These are phyloP conservation scores for Genyomyrus donnyi DNA, from an alignment of 2,113 vertebrate genomes.

Conservation along the genomic window DNA sequence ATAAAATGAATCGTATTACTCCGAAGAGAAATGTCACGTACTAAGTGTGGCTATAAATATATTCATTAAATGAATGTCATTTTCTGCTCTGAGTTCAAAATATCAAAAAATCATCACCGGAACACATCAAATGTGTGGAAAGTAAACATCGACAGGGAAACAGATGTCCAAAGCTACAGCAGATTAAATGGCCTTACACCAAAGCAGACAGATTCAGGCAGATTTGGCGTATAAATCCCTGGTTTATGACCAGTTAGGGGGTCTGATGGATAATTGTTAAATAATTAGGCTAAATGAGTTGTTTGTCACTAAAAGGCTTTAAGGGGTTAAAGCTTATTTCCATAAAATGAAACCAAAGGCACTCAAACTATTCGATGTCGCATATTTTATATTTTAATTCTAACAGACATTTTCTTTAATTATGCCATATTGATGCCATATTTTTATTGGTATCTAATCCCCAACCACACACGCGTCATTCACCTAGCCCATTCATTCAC, in stretches of 20 bases:
- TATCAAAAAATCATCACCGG: not conserved
- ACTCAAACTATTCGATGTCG: not conserved
- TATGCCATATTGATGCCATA: not conserved
- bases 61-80: not conserved
- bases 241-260: slow-evolving; percentile 48
- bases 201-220: slow-evolving; percentile 20
- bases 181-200: not conserved
- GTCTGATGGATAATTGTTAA: slow-evolving; percentile 40
- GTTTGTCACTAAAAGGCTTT: slow-evolving; percentile 56
- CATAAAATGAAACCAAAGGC: slow-evolving; percentile 29
- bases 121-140: not conserved
- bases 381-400: not conserved
- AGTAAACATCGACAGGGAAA: not conserved
- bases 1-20: not conserved
- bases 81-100: not conserved
- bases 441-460: not conserved
- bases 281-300: slow-evolving; percentile 62
- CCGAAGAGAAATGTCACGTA: not conserved
- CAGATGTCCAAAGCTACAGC: not conserved
- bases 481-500: not conserved
- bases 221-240: slow-evolving; percentile 49
- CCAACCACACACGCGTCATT: not conserved
- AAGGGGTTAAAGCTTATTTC: slow-evolving; percentile 51
- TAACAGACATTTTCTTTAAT: not conserved
- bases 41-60: not conserved